Conservation (phyloP, 2,797 vertebrate species). For the Mormyrus proboscirostris region DNA sequence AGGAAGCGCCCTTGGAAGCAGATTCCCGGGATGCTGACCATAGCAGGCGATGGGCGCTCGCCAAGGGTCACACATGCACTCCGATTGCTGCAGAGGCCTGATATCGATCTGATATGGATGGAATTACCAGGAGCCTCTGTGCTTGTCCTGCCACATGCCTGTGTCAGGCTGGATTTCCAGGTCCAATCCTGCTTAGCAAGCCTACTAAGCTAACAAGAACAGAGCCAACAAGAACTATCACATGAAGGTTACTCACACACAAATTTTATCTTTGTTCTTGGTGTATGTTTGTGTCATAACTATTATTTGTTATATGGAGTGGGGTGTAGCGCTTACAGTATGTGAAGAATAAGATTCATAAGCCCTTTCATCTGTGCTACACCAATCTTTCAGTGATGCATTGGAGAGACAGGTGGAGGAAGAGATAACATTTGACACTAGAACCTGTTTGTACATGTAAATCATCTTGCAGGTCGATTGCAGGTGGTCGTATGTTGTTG, state of each 20-base stretch:
- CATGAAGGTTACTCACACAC: not conserved
- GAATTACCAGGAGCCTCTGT: not conserved
- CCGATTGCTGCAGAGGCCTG: not conserved
- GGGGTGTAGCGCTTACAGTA: not conserved
- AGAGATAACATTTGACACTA: not conserved
- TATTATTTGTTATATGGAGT: not conserved
- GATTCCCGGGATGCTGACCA: constrained; percentile 49
- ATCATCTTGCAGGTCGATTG: not conserved
- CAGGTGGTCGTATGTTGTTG: not conserved
- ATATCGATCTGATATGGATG: not conserved
- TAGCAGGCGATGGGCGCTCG: not conserved
- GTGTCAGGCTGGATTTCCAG: not conserved
- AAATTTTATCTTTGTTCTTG: not conserved
- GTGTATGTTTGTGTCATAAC: not conserved
- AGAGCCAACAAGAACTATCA: not conserved
- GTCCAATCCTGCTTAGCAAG: not conserved
- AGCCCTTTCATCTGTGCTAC: not conserved
- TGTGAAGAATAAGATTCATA: not conserved
- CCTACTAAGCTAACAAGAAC: not conserved
- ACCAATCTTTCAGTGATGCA: not conserved
- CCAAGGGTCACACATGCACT: not conserved
- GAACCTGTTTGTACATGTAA: not conserved
- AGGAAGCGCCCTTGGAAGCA: constrained; percentile 61
- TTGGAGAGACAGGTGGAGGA: not conserved
- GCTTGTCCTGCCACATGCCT: not conserved